Percentiles rank a stretch among this genome's conserved stretches.
phyloP scores from a whole-genome alignment of 1,140 invertebrate species.

The Papilio polytes region DNA sequence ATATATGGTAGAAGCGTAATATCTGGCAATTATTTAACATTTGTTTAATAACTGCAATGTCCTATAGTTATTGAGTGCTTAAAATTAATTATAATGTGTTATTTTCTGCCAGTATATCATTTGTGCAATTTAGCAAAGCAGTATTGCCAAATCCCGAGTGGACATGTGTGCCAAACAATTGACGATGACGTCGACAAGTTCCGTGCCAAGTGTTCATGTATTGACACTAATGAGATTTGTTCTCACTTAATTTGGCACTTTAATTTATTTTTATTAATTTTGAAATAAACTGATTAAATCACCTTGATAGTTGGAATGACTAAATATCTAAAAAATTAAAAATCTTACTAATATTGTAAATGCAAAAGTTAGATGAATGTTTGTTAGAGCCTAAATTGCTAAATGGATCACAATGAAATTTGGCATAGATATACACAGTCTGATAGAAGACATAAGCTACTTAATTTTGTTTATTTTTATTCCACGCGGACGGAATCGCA shows the following conservation, averaged over 20 bases:
- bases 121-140: constrained; percentile 1
- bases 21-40: background rate
- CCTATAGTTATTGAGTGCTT: background rate
- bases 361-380: too few species aligned
- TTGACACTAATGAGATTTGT: constrained; percentile 6
- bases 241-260: background rate
- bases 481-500: too few species aligned
- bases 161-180: constrained; percentile 15
- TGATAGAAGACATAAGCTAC: too few species aligned
- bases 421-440: too few species aligned
- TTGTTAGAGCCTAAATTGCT: too few species aligned
- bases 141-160: constrained; percentile 7
- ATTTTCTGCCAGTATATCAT: background rate
- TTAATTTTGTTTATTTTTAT: too few species aligned
- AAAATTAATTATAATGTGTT: background rate
- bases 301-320: too few species aligned
- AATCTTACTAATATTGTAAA: too few species aligned
- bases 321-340: too few species aligned
- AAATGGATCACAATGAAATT: too few species aligned
- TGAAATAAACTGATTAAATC: background rate
- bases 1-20: too few species aligned
- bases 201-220: background rate
- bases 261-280: background rate
- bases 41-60: background rate
- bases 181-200: constrained; percentile 41